A percentile compares a stretch with the other conserved stretches of the same genome.
These are phyloP conservation scores for Homalodisca vitripennis DNA, from an alignment of 1,140 invertebrate species.

Conservation along the genomic window DNA sequence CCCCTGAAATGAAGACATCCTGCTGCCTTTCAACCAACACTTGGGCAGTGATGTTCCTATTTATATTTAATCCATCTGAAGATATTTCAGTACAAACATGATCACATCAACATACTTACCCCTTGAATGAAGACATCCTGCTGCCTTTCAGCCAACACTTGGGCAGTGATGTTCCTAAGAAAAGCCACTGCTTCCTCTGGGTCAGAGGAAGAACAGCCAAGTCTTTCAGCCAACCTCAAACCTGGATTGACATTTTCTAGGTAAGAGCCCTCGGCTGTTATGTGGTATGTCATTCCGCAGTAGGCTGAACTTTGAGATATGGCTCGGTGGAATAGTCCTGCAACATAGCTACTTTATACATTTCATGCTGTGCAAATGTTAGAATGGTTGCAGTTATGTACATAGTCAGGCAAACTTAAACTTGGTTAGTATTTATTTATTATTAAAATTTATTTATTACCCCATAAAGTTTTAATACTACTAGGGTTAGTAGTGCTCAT, in stretches of 20 bases:
- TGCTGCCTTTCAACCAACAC: not conserved
- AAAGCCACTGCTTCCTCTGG: not conserved
- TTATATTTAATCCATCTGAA: too few relatives aligned
- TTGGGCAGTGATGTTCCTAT: not conserved
- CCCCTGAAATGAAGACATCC: not conserved
- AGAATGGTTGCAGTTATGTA: not conserved
- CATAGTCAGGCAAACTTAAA: not conserved
- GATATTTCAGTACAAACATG: too few relatives aligned
- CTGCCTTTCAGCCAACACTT: not conserved
- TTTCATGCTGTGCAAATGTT: too few relatives aligned
- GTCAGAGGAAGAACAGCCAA: not conserved
- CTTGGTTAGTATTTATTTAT: not conserved
- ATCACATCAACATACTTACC: not conserved
- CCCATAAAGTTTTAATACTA: not conserved
- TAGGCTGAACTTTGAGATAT: constrained; percentile 32
- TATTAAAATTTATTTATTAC: not conserved
- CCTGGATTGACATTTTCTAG: not conserved
- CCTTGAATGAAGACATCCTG: not conserved
- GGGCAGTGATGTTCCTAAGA: not conserved
- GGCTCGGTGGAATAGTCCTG: constrained; percentile 37
- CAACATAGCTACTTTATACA: not conserved
- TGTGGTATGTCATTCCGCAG: not conserved
- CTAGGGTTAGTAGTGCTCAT: too few relatives aligned
- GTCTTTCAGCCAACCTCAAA: not conserved
- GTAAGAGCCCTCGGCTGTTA: too few relatives aligned